Evolutionary conservation across 2,888 invertebrate genomes (phyloP), one percentile per base, ranked within the genome.

Genomic region (Lasioglossum oenotherae): DNA sequence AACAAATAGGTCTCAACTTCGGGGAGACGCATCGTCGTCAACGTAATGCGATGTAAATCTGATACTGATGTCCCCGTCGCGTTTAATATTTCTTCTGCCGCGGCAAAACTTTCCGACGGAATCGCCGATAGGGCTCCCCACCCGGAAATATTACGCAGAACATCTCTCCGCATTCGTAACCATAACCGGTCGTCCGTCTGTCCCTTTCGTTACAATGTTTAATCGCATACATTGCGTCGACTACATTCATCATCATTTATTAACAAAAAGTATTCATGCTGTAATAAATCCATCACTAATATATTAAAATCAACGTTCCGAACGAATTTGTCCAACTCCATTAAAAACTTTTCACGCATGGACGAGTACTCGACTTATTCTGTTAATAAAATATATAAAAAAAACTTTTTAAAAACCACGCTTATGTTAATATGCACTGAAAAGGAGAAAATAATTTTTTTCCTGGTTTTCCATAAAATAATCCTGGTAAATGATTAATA

Each of bases 1-100:
- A 84, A 78, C 84, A 84, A 84, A 84, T 84, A 82, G 46, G 74
- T 82, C 78, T 82, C 74, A 84, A 84, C 78, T 84, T 84, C 19
- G 23, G 67, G 27, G 49, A 82, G 82, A 84, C 82, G 67, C 67
- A 84, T 82, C 35, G 84, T 74, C 82, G 67, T 84, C 82, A 82
- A 74, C 67, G 57, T 82, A 82, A 82, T 78, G 84, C 82, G 82
- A 84, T 77, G 84, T 82, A 84, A 82, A 78, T 84, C 74, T 84
- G 84, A 82, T 84, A 84, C 83, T 73, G 83, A 84, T 84, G 82
- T 73, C 72, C 38, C 76, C 44, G 76, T 81, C 82, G 72, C 72
- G 76, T 81, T 81, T 81, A 84, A 84, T 73, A 71, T 77, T 77
- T 35, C 80, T 64, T 53, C 72, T 6, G 19, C 23, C 23, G 14